These are phyloP conservation scores for Aspidiotus destructor DNA, from an alignment of 2,888 invertebrate species.

Conservation along the genomic window DNA sequence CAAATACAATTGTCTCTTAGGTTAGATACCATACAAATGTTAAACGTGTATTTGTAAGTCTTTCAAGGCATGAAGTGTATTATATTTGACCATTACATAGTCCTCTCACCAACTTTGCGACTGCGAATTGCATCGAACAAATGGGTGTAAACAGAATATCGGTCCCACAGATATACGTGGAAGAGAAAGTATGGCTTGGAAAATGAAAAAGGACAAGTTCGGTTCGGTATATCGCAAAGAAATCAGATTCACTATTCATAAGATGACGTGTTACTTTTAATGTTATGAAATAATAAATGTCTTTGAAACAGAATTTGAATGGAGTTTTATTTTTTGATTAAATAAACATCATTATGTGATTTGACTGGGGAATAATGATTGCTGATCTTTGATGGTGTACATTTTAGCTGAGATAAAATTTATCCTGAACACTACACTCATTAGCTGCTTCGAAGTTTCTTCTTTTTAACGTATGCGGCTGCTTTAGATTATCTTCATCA, in stretches of 20 bases:
- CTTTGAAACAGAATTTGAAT: slow-evolving; percentile 22
- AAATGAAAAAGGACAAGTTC: too few species aligned
- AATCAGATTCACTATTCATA: slow-evolving; percentile 29
- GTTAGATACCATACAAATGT: slow-evolving; percentile 26
- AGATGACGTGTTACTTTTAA: slow-evolving; percentile 33
- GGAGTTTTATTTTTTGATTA: background rate
- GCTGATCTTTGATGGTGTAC: too few species aligned
- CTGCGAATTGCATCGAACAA: slow-evolving; percentile 25
- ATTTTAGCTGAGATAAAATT: too few species aligned
- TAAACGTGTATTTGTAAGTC: slow-evolving; percentile 30
- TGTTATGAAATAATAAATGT: slow-evolving; percentile 33
- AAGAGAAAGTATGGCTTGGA: too few species aligned
- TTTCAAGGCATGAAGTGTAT: slow-evolving; percentile 29
- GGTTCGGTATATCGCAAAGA: slow-evolving; percentile 24
- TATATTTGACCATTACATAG: slow-evolving; percentile 24
- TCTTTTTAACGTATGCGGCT: too few species aligned
- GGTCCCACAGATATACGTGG: too few species aligned
- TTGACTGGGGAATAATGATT: too few species aligned
- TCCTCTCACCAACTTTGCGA: slow-evolving; percentile 27
- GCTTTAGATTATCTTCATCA: too few species aligned
- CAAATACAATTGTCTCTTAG: slow-evolving; percentile 17
- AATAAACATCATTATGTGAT: background rate
- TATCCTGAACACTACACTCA: too few species aligned
- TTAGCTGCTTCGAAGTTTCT: too few species aligned
- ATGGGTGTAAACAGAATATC: slow-evolving; percentile 16